Base-by-base conservation (phyloP, 2,113 vertebrate species). In the Forbesichthys agassizii region DNA sequence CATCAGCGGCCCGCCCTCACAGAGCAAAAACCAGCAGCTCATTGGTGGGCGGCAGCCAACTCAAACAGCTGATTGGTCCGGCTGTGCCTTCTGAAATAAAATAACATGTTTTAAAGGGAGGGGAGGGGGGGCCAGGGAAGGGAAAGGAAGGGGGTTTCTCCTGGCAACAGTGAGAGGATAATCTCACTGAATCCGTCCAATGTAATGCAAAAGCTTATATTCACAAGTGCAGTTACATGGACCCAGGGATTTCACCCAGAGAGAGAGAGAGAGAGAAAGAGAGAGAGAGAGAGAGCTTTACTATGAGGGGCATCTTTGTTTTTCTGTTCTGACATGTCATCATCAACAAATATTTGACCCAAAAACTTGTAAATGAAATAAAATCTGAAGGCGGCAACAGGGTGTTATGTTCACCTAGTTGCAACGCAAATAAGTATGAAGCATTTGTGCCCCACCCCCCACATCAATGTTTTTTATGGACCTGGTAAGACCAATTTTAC, bases 81-180 rank as follows among this genome's bases (percentile, higher is more conserved):
- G 12, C 11, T 20, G 4, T 27, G 60, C 68, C 71, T 78, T 85
- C 77, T 65, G 77, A 85, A 87, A 73, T 66, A 20, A 27, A 85
- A 27, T 27, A 49, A 83, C 86, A 53, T 59, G 55, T 20, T 20
- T 20, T 20, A 0, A 73, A 59, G 67, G 68, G 73, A 7, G 36
- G 36, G 36, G 36, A 7, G 3, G 36, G 36, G 36, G 36, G 36
- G 20, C 20, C 20, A 20, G 20, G 20, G 20, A 20, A 20, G 20
- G 20, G 20, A 20, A 20, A 20, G 20, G 20, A 1, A 20, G 20
- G 20, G 20, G 20, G 20, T 20, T 20, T 90, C 80, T 86, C 83
- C 85, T 76, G 85, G 90, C 88, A 91, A 91, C 90, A 91, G 82
- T 8, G 49, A 48, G 68, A 86, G 78, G 13, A 58, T 20, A 58